Percentiles rank a stretch among this genome's conserved stretches.
Conservation (phyloP, 2,797 vertebrate species). For the Acestrorhynchus altus region DNA sequence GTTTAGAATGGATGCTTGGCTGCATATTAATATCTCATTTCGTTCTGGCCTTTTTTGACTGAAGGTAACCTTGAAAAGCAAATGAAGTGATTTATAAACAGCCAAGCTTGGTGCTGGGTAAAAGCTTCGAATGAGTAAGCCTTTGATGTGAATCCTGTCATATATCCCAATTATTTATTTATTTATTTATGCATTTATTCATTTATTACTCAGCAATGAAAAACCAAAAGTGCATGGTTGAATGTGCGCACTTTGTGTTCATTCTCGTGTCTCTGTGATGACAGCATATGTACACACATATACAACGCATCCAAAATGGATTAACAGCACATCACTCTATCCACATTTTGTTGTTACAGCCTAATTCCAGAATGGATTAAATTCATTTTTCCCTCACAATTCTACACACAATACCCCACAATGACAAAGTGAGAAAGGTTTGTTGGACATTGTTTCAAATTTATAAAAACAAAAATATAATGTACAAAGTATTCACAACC, state of each 20-base stretch:
- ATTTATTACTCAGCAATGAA: background rate
- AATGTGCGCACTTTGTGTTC: background rate
- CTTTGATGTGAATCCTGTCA: slow-evolving; percentile 12
- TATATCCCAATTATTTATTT: background rate
- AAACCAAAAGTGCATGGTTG: background rate
- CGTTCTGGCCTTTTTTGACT: background rate
- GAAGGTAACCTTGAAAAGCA: background rate
- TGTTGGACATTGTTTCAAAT: too few relatives aligned
- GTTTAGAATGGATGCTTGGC: slow-evolving; percentile 11
- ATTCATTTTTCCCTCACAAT: too few relatives aligned
- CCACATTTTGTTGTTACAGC: too few relatives aligned
- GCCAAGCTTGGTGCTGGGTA: background rate
- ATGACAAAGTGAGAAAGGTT: too few relatives aligned
- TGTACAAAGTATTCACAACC: too few relatives aligned
- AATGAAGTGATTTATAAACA: slow-evolving; percentile 15
- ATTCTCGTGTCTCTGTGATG: background rate
- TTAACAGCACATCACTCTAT: too few relatives aligned
- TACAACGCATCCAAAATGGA: too few relatives aligned
- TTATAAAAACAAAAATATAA: too few relatives aligned
- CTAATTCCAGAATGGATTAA: too few relatives aligned
- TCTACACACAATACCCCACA: too few relatives aligned
- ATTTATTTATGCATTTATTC: background rate
- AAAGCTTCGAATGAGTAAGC: background rate
- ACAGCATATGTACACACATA: background rate
- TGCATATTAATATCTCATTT: slow-evolving; percentile 23